phyloP scores from a whole-genome alignment of 2,113 vertebrate genomes.

The Daphoenositta chrysoptera region DNA sequence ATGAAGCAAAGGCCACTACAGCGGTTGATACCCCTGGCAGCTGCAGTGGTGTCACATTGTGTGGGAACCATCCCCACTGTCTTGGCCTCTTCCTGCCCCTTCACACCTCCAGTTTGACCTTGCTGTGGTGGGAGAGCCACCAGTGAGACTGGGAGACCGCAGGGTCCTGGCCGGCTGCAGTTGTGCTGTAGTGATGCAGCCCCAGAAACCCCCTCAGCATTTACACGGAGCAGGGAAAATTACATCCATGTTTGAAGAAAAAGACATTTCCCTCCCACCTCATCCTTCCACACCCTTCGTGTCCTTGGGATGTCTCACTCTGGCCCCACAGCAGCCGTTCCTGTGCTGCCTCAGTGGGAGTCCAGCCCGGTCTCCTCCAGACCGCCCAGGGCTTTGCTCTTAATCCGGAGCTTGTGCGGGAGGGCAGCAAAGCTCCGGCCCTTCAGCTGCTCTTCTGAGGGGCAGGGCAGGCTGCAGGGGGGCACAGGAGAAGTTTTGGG shows the following conservation, averaged over 20 bases:
- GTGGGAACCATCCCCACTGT: neutral
- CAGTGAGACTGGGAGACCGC: neutral
- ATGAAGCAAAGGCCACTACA: neutral
- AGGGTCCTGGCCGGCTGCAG: neutral
- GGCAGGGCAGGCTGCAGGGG: neutral
- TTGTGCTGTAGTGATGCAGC: neutral
- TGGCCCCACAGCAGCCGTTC: neutral
- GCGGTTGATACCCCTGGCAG: neutral
- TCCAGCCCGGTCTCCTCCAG: neutral
- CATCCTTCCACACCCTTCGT: neutral
- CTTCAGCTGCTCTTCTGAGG: neutral
- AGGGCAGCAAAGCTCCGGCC: conserved; percentile 34
- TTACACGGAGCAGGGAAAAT: neutral
- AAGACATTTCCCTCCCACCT: neutral
- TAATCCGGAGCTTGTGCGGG: conserved; percentile 79
- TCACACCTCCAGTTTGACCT: neutral
- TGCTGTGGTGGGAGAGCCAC: neutral
- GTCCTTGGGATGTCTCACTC: neutral
- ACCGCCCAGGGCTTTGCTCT: conserved; percentile 40
- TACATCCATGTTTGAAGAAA: neutral
- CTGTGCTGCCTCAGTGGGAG: neutral
- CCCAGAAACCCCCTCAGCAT: neutral
- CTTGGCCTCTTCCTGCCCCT: neutral
- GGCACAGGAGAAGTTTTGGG: conserved; percentile 25
- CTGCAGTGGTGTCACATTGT: neutral